Evolutionary conservation across 2,888 invertebrate species (phyloP).

Genomic region (Tetranychus truncatus): DNA sequence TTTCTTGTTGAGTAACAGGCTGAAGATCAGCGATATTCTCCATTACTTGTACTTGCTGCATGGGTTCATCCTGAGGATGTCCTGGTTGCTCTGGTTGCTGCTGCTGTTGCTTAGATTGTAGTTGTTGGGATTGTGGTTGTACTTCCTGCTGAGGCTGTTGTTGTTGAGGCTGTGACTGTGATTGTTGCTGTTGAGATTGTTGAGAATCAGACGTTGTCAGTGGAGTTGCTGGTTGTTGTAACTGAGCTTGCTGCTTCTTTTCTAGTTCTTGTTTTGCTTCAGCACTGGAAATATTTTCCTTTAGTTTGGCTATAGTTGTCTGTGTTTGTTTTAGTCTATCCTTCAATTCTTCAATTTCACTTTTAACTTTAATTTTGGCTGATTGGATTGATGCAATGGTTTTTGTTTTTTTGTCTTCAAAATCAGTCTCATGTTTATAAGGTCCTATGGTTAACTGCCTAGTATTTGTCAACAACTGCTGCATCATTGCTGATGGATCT

Average conservation of each 20-base stretch:
- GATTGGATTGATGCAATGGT: slow-evolving; percentile 54
- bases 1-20: too few relatives aligned
- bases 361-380: slow-evolving; percentile 59
- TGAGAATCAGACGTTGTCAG: background rate
- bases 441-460: slow-evolving; percentile 48
- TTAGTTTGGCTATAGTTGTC: slow-evolving; percentile 47
- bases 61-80: too few relatives aligned
- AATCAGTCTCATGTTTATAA: slow-evolving; percentile 72
- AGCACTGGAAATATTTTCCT: slow-evolving; percentile 5
- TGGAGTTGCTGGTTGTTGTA: background rate
- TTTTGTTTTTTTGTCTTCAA: slow-evolving; percentile 46
- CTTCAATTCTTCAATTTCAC: slow-evolving; percentile 63
- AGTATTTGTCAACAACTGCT: slow-evolving; percentile 58
- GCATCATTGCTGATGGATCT: slow-evolving; percentile 48
- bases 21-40: too few relatives aligned
- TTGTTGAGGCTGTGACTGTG: background rate
- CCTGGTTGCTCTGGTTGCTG: too few relatives aligned
- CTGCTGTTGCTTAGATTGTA: too few relatives aligned
- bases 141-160: background rate
- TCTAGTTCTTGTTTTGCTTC: slow-evolving; percentile 7
- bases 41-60: too few relatives aligned
- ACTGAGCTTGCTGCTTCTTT: background rate
- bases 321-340: slow-evolving; percentile 64
- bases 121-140: background rate
- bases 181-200: background rate